phyloP scores from a whole-genome alignment of 2,797 vertebrate species.

The Characodon lateralis region DNA sequence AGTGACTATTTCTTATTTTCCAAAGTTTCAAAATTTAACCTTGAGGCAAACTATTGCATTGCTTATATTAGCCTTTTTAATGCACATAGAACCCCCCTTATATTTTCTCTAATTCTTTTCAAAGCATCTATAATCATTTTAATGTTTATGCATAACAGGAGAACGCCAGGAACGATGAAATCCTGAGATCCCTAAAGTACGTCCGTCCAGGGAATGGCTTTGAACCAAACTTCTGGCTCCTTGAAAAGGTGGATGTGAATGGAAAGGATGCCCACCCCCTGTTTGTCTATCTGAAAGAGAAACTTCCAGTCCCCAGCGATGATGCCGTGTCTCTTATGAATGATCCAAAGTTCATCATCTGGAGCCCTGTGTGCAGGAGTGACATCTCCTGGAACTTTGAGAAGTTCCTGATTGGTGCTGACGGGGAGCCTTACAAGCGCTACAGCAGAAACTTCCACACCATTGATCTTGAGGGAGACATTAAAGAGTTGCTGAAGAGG shows the following conservation, averaged over 20 bases:
- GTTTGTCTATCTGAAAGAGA: conserved; percentile 86
- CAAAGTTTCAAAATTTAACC: not conserved
- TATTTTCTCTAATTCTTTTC: not conserved
- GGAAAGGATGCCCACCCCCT: conserved; percentile 88
- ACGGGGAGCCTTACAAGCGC: conserved; percentile 89
- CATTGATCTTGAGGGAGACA: conserved; percentile 87
- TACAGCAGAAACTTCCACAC: conserved; percentile 93
- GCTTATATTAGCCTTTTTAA: not conserved
- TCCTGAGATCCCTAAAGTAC: conserved; percentile 85
- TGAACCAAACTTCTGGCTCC: conserved; percentile 87
- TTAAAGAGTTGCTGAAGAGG: conserved; percentile 84
- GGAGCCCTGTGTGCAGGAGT: conserved; percentile 90
- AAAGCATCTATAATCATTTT: conserved; percentile 1
- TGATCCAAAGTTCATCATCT: conserved; percentile 89
- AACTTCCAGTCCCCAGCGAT: conserved; percentile 86
- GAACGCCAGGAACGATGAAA: conserved; percentile 90
- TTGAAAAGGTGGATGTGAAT: conserved; percentile 93
- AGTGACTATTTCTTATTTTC: not conserved
- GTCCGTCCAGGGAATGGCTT: conserved; percentile 90
- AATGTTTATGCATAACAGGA: conserved; percentile 89
- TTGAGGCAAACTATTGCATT: not conserved
- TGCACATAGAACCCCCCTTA: not conserved
- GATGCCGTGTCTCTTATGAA: conserved; percentile 83
- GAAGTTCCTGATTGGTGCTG: conserved; percentile 90
- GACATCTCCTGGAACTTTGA: conserved; percentile 97